These are phyloP conservation scores for Poeciliopsis prolifica DNA, from an alignment of 2,113 vertebrate species.

Conservation along the genomic window DNA sequence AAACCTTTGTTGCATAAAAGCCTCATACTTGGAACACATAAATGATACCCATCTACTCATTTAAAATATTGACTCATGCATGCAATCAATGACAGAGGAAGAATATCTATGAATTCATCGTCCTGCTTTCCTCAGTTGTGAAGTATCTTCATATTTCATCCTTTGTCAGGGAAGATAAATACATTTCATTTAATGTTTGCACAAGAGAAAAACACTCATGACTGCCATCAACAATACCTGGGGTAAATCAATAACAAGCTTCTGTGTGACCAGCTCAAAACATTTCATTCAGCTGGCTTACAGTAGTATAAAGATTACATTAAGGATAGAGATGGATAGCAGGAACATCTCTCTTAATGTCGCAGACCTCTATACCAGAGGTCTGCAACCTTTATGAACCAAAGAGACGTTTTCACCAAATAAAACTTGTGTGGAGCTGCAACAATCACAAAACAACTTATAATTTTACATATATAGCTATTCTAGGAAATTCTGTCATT, in stretches of 20 bases:
- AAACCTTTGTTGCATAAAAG: slow-evolving; percentile 1
- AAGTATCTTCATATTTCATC: background rate
- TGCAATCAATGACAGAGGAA: slow-evolving; percentile 17
- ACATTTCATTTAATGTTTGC: background rate
- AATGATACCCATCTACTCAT: slow-evolving; percentile 5
- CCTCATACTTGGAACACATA: slow-evolving; percentile 3
- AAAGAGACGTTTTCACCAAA: no score
- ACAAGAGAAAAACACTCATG: background rate
- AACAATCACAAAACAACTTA: no score
- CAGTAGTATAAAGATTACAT: background rate
- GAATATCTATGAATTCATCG: background rate
- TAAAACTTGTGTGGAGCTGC: no score
- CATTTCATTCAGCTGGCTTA: background rate
- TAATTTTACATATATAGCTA: no score
- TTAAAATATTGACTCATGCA: slow-evolving; percentile 49
- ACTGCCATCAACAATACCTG: background rate
- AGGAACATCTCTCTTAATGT: background rate
- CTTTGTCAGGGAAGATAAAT: background rate
- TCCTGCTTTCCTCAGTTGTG: background rate
- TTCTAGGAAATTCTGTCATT: no score
- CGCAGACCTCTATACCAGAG: no score
- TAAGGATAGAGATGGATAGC: background rate
- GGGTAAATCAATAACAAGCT: background rate
- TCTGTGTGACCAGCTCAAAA: background rate
- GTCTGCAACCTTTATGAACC: no score